Conservation (phyloP, 2,888 invertebrate genomes). For the Labia minor region DNA sequence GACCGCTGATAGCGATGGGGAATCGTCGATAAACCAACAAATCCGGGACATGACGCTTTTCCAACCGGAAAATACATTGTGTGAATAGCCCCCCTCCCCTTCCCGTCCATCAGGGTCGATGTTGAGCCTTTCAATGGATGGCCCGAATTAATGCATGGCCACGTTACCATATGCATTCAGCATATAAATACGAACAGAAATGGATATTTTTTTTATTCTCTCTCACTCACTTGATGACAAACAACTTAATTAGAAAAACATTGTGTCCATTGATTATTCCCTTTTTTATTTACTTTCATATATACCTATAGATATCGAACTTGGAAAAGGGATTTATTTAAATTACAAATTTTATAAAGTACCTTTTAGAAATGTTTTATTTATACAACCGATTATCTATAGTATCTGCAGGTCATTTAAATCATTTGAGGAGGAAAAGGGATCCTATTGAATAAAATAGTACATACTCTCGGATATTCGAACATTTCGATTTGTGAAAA, state of each 20-base stretch:
- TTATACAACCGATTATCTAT: too few relatives aligned
- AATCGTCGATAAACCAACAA: constrained; percentile 8
- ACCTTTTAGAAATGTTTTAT: too few relatives aligned
- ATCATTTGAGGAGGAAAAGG: too few relatives aligned
- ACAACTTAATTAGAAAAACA: constrained; percentile 5
- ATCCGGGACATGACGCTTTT: constrained; percentile 7
- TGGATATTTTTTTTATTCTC: background rate
- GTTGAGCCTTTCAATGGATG: background rate
- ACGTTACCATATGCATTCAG: background rate
- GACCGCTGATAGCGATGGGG: constrained; percentile 7
- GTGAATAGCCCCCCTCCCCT: background rate
- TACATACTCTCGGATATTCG: too few relatives aligned
- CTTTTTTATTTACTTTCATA: too few relatives aligned
- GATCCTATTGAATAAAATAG: too few relatives aligned
- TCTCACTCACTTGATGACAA: background rate
- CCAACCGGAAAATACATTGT: constrained; percentile 13
- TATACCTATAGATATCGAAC: too few relatives aligned
- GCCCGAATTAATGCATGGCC: constrained; percentile 3
- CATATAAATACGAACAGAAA: constrained; percentile 1
- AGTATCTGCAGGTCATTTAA: too few relatives aligned
- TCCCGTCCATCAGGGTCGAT: constrained; percentile 1
- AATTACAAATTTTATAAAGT: too few relatives aligned
- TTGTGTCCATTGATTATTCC: background rate
- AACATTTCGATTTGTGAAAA: too few relatives aligned
- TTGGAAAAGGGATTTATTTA: too few relatives aligned